Conservation (phyloP, 2,113 vertebrate species). For the Abramis brama region DNA sequence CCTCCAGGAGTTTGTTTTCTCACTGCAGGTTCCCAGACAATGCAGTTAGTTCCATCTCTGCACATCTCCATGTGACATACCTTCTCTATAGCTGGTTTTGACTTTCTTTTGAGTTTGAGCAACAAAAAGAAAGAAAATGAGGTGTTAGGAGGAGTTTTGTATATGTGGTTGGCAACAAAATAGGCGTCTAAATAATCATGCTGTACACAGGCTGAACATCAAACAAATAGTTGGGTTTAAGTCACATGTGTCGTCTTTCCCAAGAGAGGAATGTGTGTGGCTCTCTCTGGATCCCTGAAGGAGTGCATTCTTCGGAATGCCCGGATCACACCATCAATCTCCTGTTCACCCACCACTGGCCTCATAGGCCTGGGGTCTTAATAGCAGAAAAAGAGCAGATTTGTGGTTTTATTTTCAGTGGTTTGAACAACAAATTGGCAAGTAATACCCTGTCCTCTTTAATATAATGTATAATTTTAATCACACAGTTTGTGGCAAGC, state of each 20-base stretch:
- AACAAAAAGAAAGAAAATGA: neutral
- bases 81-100: neutral
- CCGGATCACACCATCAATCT: neutral
- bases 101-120: neutral
- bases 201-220: neutral
- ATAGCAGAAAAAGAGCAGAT: neutral
- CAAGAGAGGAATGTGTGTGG: neutral
- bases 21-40: slow-evolving; percentile 1
- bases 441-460: neutral
- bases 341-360: neutral
- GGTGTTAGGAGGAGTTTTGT: neutral
- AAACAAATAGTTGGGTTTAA: neutral
- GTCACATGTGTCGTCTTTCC: neutral
- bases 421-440: neutral
- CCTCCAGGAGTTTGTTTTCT: slow-evolving; percentile 24
- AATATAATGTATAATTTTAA: neutral
- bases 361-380: neutral
- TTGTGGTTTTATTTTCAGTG: neutral
- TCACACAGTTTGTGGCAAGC: neutral
- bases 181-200: neutral
- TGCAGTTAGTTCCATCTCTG: neutral
- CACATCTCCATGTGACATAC: neutral
- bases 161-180: slow-evolving; percentile 9
- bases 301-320: neutral
- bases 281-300: neutral